A percentile compares a stretch with the other conserved stretches of the same genome.
Conservation (phyloP, 2,113 vertebrate genomes). For the Sinosuthora webbiana region DNA sequence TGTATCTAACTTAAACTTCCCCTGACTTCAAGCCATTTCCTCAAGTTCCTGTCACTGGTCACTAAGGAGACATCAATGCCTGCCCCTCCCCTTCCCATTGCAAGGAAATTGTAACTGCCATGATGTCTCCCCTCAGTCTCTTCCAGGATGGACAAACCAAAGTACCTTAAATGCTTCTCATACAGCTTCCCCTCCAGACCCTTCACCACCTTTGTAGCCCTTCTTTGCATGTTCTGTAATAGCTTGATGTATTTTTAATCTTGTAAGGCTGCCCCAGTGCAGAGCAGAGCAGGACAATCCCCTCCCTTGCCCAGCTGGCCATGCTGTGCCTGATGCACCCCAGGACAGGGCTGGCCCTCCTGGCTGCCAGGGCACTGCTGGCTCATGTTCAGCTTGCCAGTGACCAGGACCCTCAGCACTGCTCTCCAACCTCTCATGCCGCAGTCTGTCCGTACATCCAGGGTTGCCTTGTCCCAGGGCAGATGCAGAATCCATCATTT, state of each 20-base stretch:
- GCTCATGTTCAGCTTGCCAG: accelerated
- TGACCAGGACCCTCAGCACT: accelerated
- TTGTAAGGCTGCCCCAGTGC: accelerated
- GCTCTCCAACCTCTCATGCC: neutral
- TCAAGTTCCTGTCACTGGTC: neutral
- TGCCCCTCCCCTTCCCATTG: neutral
- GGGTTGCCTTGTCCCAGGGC: neutral
- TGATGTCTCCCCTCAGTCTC: neutral
- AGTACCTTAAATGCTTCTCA: neutral
- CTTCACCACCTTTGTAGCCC: neutral
- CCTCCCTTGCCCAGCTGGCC: neutral
- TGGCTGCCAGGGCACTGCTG: neutral
- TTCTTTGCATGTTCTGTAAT: neutral
- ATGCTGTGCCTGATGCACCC: neutral
- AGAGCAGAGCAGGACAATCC: neutral
- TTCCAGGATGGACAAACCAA: neutral
- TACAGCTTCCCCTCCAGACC: neutral
- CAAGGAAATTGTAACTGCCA: neutral
- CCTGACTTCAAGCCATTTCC: neutral
- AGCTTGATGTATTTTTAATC: neutral
- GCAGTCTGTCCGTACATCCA: neutral
- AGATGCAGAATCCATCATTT: neutral
- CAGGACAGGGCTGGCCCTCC: neutral
- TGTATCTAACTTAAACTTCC: neutral
- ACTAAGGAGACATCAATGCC: neutral